Evolutionary conservation across 2,113 vertebrate species (phyloP).

Genomic region (Passer domesticus): DNA sequence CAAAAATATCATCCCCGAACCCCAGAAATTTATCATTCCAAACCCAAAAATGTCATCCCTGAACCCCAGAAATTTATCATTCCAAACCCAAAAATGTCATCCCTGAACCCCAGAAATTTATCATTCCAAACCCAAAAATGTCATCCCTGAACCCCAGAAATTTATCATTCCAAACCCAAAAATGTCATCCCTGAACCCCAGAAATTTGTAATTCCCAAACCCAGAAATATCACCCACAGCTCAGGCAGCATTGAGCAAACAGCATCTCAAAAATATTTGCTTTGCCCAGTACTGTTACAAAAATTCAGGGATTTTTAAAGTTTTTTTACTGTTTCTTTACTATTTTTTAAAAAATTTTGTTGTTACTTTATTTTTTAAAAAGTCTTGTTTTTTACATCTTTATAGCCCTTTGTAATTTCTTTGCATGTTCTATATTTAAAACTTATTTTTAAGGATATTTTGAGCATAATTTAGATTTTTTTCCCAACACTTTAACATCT

Average conservation of each 20-base stretch:
- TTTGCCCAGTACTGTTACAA: not conserved
- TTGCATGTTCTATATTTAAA: not conserved
- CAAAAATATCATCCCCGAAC: not conserved
- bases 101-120: not conserved
- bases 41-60: not conserved
- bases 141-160: not conserved
- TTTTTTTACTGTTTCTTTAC: fast-evolving
- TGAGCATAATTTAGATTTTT: not conserved
- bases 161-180: not conserved
- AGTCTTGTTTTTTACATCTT: not conserved
- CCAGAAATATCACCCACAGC: fast-evolving
- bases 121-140: not conserved
- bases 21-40: not conserved
- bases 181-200: not conserved
- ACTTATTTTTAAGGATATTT: fast-evolving
- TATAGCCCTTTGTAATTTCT: not conserved
- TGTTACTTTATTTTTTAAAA: not conserved
- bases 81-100: no score
- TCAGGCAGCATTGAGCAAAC: not conserved
- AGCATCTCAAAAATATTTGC: not conserved
- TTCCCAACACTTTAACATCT: not conserved
- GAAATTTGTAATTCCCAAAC: no score
- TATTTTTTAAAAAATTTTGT: fast-evolving
- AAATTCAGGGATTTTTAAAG: fast-evolving
- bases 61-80: not conserved